Conservation (phyloP, 2,888 invertebrate species). For the Lypha dubia region DNA sequence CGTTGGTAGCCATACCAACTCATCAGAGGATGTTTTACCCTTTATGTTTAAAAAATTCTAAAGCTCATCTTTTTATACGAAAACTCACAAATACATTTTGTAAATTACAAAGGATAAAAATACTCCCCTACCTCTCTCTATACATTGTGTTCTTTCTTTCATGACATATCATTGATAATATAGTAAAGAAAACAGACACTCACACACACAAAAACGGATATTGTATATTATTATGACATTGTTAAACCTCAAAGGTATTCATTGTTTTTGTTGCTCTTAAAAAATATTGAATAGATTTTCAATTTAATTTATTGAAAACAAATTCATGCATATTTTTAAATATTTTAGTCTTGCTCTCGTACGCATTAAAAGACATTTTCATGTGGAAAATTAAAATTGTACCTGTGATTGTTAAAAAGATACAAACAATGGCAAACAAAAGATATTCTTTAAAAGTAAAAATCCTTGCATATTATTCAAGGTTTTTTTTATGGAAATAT, state of each 20-base stretch:
- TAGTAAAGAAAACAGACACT: no score
- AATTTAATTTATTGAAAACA: slow-evolving; percentile 38
- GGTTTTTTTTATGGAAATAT: no score
- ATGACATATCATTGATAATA: slow-evolving; percentile 14
- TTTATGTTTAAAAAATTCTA: no score
- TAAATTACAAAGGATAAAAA: no score
- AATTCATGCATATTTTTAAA: no score
- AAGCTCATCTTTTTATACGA: no score
- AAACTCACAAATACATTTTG: no score
- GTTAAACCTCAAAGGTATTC: slow-evolving; percentile 36
- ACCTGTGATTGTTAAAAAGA: slow-evolving; percentile 34
- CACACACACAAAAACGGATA: background rate
- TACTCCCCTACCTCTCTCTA: no score
- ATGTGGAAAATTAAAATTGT: slow-evolving; percentile 24
- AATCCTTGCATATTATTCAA: slow-evolving; percentile 49
- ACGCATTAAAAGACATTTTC: slow-evolving; percentile 35
- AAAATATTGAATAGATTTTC: slow-evolving; percentile 17
- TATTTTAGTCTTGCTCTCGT: background rate
- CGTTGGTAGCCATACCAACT: no score
- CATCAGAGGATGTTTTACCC: no score
- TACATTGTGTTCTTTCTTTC: background rate
- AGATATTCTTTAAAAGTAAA: slow-evolving; percentile 18
- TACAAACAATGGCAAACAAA: slow-evolving; percentile 37
- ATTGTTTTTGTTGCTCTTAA: slow-evolving; percentile 24
- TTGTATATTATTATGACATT: slow-evolving; percentile 44